Conservation (phyloP, 92 coral and sea anemone species). For the Parazoanthus darwini region DNA sequence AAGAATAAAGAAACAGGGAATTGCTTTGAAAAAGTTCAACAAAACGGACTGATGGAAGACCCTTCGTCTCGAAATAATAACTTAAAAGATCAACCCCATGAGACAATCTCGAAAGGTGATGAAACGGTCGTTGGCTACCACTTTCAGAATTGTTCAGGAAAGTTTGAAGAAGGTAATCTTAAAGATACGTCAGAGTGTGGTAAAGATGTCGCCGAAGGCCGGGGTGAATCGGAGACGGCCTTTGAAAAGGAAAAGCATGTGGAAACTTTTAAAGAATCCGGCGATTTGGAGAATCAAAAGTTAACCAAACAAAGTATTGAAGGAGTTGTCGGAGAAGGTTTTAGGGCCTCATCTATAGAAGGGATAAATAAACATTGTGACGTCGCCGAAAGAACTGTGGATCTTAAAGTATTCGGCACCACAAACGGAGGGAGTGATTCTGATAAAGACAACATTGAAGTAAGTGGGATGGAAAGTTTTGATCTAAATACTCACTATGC, state of each 20-base stretch:
- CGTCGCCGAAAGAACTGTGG: not conserved
- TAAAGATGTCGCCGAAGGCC: not conserved
- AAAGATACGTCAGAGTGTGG: not conserved
- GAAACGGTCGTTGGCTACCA: not conserved
- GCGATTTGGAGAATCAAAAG: not conserved
- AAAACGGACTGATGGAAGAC: not conserved
- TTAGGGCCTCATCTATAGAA: not conserved
- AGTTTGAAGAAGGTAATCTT: not conserved
- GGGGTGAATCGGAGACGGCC: not conserved
- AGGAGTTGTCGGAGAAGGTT: too few relatives aligned
- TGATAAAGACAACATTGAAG: not conserved
- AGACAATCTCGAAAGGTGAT: not conserved
- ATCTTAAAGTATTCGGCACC: not conserved
- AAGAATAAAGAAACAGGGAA: not conserved
- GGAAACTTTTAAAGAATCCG: not conserved
- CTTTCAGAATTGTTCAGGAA: not conserved
- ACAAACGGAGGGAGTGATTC: not conserved
- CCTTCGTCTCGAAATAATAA: not conserved
- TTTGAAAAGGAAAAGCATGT: not conserved
- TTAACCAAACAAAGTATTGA: not conserved
- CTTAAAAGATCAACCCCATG: not conserved
- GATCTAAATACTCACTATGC: constrained; percentile 16
- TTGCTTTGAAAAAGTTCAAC: not conserved
- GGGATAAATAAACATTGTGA: not conserved
- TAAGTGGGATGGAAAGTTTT: not conserved